Evolutionary conservation across 2,888 invertebrate genomes (phyloP).

Genomic region (Rhamnusium bicolor): DNA sequence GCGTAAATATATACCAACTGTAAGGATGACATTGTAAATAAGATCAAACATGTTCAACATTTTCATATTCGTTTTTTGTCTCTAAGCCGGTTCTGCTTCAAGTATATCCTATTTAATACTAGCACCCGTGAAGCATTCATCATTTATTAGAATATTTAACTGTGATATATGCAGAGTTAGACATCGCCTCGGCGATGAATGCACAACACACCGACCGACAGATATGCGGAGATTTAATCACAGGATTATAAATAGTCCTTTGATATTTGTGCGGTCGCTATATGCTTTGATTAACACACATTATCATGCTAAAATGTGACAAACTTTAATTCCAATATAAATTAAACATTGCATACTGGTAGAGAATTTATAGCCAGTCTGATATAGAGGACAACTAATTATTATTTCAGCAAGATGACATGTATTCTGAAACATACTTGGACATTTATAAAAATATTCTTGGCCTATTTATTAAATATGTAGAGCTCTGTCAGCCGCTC

Average conservation of each 20-base stretch:
- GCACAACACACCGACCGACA: slow-evolving; percentile 51
- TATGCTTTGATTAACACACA: slow-evolving; percentile 26
- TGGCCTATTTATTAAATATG: too few relatives aligned
- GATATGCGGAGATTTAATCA: slow-evolving; percentile 58
- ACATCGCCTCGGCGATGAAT: slow-evolving; percentile 28
- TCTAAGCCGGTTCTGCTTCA: slow-evolving; percentile 19
- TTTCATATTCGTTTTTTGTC: too few relatives aligned
- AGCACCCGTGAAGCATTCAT: slow-evolving; percentile 47
- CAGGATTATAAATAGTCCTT: slow-evolving; percentile 55
- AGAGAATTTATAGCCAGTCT: neutral
- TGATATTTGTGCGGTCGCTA: slow-evolving; percentile 47
- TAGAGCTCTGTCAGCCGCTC: too few relatives aligned
- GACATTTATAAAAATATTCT: neutral
- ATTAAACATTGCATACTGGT: slow-evolving; percentile 15
- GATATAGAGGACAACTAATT: neutral
- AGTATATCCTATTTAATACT: slow-evolving; percentile 21
- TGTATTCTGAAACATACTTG: neutral
- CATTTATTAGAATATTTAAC: slow-evolving; percentile 57
- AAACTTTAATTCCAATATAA: slow-evolving; percentile 9
- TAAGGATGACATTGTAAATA: too few relatives aligned
- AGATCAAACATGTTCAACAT: too few relatives aligned
- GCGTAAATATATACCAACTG: too few relatives aligned
- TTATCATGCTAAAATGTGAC: slow-evolving; percentile 33
- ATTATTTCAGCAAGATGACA: neutral
- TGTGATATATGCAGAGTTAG: slow-evolving; percentile 50